phyloP scores from a whole-genome alignment of 2,797 vertebrate genomes.

The Eleutherodactylus coqui region DNA sequence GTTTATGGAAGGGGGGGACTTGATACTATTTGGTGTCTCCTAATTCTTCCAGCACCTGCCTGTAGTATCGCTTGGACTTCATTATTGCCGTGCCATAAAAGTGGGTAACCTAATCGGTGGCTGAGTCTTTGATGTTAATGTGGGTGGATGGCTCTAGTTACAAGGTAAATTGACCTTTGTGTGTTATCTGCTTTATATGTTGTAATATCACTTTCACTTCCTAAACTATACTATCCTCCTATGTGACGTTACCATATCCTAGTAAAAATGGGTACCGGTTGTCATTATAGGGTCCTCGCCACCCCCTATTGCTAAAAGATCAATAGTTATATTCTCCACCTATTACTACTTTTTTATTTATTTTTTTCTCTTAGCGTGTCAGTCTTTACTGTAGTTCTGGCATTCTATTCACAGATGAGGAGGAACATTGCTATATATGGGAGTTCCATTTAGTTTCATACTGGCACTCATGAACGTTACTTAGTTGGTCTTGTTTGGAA shows the following conservation, averaged over 20 bases:
- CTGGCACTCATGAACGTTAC: no score
- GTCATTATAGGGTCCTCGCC: no score
- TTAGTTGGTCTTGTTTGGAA: no score
- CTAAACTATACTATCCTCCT: no score
- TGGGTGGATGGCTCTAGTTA: not conserved
- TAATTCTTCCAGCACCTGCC: not conserved
- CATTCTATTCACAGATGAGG: not conserved
- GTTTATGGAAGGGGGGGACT: not conserved
- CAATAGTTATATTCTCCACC: no score
- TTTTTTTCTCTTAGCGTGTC: not conserved
- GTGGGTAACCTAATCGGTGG: not conserved
- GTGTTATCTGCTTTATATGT: not conserved
- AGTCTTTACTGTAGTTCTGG: not conserved
- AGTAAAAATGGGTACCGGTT: not conserved
- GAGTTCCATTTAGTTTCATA: no score
- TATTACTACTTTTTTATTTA: no score
- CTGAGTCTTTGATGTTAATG: constrained; percentile 1
- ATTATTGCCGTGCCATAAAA: not conserved
- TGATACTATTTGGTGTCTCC: not conserved
- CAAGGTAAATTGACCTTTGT: constrained; percentile 12
- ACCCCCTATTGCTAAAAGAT: no score
- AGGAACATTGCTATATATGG: not conserved
- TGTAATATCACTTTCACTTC: not conserved
- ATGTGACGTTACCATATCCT: not conserved
- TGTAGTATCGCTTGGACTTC: not conserved